phyloP scores from a whole-genome alignment of 2,113 vertebrate genomes.

The Ia io region DNA sequence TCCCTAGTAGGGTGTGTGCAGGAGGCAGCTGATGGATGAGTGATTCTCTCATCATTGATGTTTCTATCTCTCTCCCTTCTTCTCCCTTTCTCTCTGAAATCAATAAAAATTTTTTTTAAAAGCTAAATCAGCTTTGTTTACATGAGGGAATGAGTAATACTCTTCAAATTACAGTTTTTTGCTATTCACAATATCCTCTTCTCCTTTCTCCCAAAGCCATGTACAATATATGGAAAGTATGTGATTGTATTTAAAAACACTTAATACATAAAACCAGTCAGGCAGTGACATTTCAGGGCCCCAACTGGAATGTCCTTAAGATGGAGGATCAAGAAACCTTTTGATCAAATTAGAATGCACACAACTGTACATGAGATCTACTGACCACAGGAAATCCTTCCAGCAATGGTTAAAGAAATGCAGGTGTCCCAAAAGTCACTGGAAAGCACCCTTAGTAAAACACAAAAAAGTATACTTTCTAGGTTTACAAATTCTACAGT shows the following conservation, averaged over 20 bases:
- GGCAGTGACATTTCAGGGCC: not conserved
- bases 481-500: conserved; percentile 6
- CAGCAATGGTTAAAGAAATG: not conserved
- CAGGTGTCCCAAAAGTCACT: not conserved
- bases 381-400: not conserved
- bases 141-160: not conserved
- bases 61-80: no score
- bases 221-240: not conserved
- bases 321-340: not conserved
- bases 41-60: no score
- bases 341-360: not conserved
- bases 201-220: not conserved
- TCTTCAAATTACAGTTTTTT: conserved; percentile 9
- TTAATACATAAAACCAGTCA: not conserved
- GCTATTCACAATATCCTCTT: not conserved
- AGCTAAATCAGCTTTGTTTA: conserved; percentile 17
- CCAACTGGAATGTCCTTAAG: not conserved
- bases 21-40: no score
- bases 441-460: not conserved
- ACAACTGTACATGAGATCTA: not conserved
- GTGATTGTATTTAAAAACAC: not conserved
- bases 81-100: no score
- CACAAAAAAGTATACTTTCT: not conserved
- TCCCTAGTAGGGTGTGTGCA: no score
- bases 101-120: not conserved